Base-by-base conservation (phyloP, 2,888 invertebrate genomes). In the Callosobruchus maculatus region DNA sequence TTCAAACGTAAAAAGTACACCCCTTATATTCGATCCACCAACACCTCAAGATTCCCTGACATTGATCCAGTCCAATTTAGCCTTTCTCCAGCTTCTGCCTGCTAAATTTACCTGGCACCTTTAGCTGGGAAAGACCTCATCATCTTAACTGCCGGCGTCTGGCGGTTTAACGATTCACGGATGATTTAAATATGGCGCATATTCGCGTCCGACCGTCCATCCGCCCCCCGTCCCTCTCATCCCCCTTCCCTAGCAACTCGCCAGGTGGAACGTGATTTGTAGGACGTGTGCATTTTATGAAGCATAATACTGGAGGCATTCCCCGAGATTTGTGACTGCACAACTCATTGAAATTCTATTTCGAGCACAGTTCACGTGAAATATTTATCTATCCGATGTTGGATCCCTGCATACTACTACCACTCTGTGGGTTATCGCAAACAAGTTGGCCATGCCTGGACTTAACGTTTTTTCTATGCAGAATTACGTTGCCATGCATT, bases 341-440 rank as follows among this genome's bases (percentile, higher is more conserved):
- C 78, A 80, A 79, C 80, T 81, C 81, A 80, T 81, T 79, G 80
- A 79, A 79, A 80, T 80, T 82, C 79, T 81, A 80, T 81, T 80
- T 81, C 77, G 71, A 77, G 77, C 67, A 20, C 21, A 70, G 73
- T 77, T 80, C 80, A 80, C 74, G 71, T 73, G 72, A 75, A 75
- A 77, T 77, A 82, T 84, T 82, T 82, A 81, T 83, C 81, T 49
- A 49, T 49, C 49, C 13, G 49, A 49, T 49, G 3, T 49, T 49
- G 13, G 49, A 49, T 49, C 49, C 49, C 49, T 49, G 49, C 13
- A 13, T 13, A 13, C 49, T 13, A 18, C 18, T 49, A 49, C 49
- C 49, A 49, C 26, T 26, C 26, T n/a, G n/a, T n/a, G n/a, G n/a
- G n/a, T n/a, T n/a, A n/a, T n/a, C n/a, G n/a, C n/a, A n/a, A n/a